A percentile compares a stretch with the other conserved stretches of the same genome.
Conservation (phyloP, 2,888 invertebrate genomes). For the Macrophya alboannulata region DNA sequence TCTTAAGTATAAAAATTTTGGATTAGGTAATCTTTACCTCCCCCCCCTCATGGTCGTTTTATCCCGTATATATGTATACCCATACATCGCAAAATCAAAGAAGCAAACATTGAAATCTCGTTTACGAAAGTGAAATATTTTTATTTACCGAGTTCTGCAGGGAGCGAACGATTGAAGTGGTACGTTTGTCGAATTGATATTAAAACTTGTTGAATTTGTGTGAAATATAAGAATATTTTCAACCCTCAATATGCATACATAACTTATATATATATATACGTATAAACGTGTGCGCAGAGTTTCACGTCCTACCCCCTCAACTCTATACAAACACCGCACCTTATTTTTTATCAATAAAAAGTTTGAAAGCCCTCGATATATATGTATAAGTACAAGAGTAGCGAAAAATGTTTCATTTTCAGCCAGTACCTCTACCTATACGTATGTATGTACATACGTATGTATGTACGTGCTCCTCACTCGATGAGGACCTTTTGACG, state of each 20-base stretch:
- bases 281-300: not conserved
- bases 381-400: not conserved
- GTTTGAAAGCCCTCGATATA: conserved; percentile 25
- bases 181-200: conserved; percentile 41
- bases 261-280: not conserved
- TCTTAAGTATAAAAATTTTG: no score
- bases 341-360: conserved; percentile 38
- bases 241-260: not conserved
- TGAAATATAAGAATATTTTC: conserved; percentile 21
- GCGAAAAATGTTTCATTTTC: conserved; percentile 30
- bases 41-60: no score
- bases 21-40: no score
- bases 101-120: conserved; percentile 44
- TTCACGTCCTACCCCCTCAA: not conserved
- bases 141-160: not conserved
- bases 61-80: no score
- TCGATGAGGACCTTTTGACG: conserved; percentile 18
- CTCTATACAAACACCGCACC: conserved; percentile 31
- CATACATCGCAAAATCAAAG: conserved; percentile 1
- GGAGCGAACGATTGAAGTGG: conserved; percentile 36
- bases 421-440: not conserved
- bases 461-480: not conserved
- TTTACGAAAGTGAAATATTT: conserved; percentile 29
- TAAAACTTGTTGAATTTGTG: conserved; percentile 42
- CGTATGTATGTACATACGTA: not conserved